Base-by-base conservation (phyloP, 2,888 invertebrate species). In the Oeneis ivallda region DNA sequence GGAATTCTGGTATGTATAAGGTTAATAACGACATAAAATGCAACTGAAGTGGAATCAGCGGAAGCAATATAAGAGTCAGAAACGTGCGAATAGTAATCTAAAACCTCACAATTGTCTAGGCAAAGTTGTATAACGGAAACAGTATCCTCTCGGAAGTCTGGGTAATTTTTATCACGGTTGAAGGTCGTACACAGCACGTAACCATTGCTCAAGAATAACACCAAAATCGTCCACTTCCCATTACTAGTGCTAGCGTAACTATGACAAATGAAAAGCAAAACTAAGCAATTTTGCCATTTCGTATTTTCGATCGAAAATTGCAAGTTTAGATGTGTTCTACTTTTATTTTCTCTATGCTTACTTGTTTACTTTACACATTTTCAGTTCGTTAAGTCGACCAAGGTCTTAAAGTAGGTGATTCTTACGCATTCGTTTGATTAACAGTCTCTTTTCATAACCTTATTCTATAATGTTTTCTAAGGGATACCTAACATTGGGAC, bases 181-280 rank as follows among this genome's bases (percentile, higher is more conserved):
- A 68, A 64, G 61, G 50, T 58, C 60, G 54, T 62, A 70, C 64
- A 65, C 56, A 58, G 64, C 64, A 67, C 59, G 58, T 62, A 59
- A 59, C 69, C 65, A 63, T 50, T 47, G 50, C 61, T 57, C 47
- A 56, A 45, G 63, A 53, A 52, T n/a, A 63, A 19, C 39, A 58
- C 64, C 49, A 53, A 67, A 70, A 70, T 68, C 57, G 61, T 59
- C 62, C 61, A 65, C 61, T 65, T 70, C 69, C 69, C 67, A 65
- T 61, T 49, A 41, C 59, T 59, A 8, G 53, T 54, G 65, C 49
- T 47, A 64, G 52, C 62, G 50, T 39, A 62, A 67, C 62, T 43
- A 45, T 63, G 63, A 67, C 57, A 57, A 66, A 62, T 64, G 64
- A 62, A 62, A 62, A 34, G 15, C 32, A 45, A n/a, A 34, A 13